Evolutionary conservation across 2,888 invertebrate genomes (phyloP), one percentile per base, ranked within the genome.

Genomic region (Lasioglossum oenotherae): DNA sequence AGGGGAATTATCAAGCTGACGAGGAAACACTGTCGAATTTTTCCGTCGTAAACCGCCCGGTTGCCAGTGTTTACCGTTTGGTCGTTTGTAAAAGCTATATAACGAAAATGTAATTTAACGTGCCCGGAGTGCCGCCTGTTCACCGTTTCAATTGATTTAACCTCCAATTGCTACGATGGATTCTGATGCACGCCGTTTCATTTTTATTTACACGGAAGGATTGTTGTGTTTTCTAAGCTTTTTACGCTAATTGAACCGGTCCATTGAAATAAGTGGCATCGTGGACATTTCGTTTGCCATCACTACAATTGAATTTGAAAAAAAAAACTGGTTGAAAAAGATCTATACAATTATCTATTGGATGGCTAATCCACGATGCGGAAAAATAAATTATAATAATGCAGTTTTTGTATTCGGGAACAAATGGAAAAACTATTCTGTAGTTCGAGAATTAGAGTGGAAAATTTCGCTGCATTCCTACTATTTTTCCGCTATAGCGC

Each of bases 91-190:
- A 64, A n/a, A 12, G 57, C n/a, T 57, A 57, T n/a, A 10, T 57
- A 57, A 57, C 53, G 53, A 57, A 57, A 57, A 57, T 57, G n/a
- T 57, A 57, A 57, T 57, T 57, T 57, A 57, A 57, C 53, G 53
- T 57, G 53, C n/a, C n/a, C n/a, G n/a, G 10, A n/a, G 53, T n/a
- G 53, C 53, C 53, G 10, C 10, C 4, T n/a, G n/a, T 57, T 57
- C 53, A n/a, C n/a, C 8, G n/a, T 57, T 57, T 57, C 53, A 57
- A 57, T 57, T 57, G n/a, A 57, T n/a, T 57, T n/a, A n/a, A 57
- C 53, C 23, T 57, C n/a, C n/a, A n/a, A 53, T 57, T n/a, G 53
- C 10, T 57, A 57, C 10, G n/a, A 57, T 57, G 53, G n/a, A 57
- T n/a, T 10, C 53, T 57, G 53, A 57, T 57, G n/a, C 53, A n/a